Base-by-base conservation (phyloP, 2,888 invertebrate species). In the Eilema caniola region DNA sequence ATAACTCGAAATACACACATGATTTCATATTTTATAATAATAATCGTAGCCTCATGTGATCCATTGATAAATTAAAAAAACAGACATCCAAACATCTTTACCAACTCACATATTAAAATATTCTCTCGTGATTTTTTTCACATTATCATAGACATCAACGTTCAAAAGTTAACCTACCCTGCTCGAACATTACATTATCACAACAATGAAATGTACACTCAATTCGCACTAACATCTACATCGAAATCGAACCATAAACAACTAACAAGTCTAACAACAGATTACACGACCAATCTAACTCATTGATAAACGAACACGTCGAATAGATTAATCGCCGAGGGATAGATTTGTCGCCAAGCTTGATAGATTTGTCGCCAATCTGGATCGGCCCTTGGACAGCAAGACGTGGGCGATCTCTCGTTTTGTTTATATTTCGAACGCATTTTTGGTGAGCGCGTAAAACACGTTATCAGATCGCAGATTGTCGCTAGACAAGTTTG, bases 381-480 rank as follows among this genome's bases (percentile, higher is more conserved):
- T 63, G 33, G 66, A 78, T 76, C 59, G 41, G 7, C 74, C 74
- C 67, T 73, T 23, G 72, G 57, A 65, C n/a, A 20, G 20, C n/a
- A 61, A 11, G 57, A 64, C 41, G 81, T 78, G 73, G 81, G 75
- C 74, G 76, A 71, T 60, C 28, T 47, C n/a, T 69, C 66, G 74
- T 75, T 80, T 73, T 72, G 76, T 82, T 81, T 82, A 80, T 80
- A 69, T 69, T n/a, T 69, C 66, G 56, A 72, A 69, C 62, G 77
- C 70, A 62, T 72, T 81, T 81, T 81, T 66, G 67, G 78, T 73
- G 64, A 74, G 64, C 74, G 70, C 67, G 68, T 14, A 73, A 70
- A 62, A 62, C 24, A 28, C 37, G 65, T 76, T 79, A 81, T 81
- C 82, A 71, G 80, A 78, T 81, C 60, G 72, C 47, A 60, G n/a